Conservation (phyloP, 1,140 invertebrate species). For the Anastrepha obliqua region DNA sequence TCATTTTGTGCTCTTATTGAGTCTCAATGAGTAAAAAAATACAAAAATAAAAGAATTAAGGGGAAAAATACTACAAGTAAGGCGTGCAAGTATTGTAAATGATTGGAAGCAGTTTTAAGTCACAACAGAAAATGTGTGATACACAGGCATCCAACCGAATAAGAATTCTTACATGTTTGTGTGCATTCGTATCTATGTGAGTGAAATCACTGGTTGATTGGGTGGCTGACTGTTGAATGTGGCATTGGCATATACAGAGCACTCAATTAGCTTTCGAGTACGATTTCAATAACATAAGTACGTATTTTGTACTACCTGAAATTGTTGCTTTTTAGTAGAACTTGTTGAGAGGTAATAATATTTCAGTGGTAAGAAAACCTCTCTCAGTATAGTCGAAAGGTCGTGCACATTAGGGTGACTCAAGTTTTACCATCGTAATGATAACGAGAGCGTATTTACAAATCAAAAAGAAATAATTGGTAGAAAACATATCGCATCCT, state of each 20-base stretch:
- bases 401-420: background rate
- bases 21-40: background rate
- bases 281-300: background rate
- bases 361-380: background rate
- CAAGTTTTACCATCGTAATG: background rate
- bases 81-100: background rate
- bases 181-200: background rate
- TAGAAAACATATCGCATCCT: no score
- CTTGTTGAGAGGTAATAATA: background rate
- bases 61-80: background rate
- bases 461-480: no score
- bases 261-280: conserved; percentile 24
- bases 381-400: background rate
- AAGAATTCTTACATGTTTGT: background rate
- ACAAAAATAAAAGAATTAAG: background rate
- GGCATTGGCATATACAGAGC: background rate
- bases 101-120: background rate
- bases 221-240: background rate
- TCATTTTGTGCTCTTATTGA: conserved; percentile 22
- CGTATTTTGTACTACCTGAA: background rate
- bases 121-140: background rate
- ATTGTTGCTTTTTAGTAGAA: background rate
- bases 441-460: no score
- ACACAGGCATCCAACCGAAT: background rate
- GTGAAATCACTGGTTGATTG: background rate